These are phyloP conservation scores for Stenoptilia bipunctidactyla DNA, from an alignment of 2,888 invertebrate genomes.

Conservation along the genomic window DNA sequence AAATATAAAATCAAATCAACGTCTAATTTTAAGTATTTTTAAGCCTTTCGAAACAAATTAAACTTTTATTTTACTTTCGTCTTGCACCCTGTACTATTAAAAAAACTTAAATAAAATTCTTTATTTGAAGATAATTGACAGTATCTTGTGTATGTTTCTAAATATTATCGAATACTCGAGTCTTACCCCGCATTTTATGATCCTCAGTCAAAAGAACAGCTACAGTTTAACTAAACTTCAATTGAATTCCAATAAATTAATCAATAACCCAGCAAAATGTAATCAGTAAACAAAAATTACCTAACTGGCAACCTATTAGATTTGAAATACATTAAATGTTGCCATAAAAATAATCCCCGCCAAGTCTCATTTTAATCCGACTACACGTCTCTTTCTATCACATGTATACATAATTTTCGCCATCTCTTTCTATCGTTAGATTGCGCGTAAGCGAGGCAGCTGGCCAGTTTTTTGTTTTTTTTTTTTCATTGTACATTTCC, in stretches of 20 bases:
- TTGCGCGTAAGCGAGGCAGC: constrained; percentile 56
- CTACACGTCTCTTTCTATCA: constrained; percentile 32
- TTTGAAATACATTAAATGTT: constrained; percentile 43
- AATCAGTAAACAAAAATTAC: constrained; percentile 35
- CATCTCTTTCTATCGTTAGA: constrained; percentile 18
- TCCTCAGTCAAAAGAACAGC: too few species aligned
- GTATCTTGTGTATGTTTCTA: too few species aligned
- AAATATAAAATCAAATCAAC: too few species aligned
- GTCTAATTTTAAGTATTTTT: too few species aligned
- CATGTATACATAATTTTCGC: constrained; percentile 11
- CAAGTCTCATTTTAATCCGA: constrained; percentile 40
- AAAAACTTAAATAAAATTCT: too few species aligned
- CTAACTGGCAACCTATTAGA: constrained; percentile 40
- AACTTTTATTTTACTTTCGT: too few species aligned
- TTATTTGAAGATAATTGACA: too few species aligned
- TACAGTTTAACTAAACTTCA: too few species aligned
- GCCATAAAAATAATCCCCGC: constrained; percentile 55
- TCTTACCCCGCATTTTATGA: too few species aligned
- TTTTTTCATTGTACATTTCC: constrained; percentile 42
- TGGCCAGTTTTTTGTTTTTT: constrained; percentile 58
- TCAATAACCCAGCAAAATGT: not conserved
- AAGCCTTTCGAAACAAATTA: too few species aligned
- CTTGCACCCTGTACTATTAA: too few species aligned
- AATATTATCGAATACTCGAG: too few species aligned
- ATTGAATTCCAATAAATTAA: constrained; percentile 5